Conservation (phyloP, 2,797 vertebrate species). For the Gallinago stenura region DNA sequence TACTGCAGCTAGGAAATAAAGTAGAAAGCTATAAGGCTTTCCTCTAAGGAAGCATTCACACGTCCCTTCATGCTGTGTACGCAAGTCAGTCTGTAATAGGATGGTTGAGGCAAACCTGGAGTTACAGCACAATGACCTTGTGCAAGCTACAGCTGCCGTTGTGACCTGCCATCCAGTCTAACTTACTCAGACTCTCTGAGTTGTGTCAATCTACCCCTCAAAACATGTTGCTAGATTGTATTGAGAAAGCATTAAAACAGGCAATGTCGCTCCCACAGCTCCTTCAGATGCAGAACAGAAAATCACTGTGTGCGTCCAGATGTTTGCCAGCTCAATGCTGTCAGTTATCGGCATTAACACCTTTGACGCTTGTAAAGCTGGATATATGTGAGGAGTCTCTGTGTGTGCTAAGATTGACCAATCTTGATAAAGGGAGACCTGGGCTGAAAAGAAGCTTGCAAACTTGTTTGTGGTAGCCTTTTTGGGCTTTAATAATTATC, state of each 20-base stretch:
- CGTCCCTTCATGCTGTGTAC: neutral
- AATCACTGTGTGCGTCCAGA: neutral
- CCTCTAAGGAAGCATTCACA: neutral
- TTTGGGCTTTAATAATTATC: neutral
- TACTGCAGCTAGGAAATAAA: neutral
- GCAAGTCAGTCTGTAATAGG: neutral
- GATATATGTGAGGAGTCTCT: neutral
- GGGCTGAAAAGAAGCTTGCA: neutral
- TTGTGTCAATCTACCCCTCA: neutral
- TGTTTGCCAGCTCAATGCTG: neutral
- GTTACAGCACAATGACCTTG: neutral
- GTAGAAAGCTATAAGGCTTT: neutral
- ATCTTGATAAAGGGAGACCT: neutral
- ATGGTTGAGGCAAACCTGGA: neutral
- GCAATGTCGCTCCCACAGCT: neutral
- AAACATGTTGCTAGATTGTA: neutral
- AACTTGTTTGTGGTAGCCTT: neutral
- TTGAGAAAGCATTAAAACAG: neutral
- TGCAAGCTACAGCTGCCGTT: neutral
- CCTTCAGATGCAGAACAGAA: neutral
- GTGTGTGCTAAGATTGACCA: neutral
- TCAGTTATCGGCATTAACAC: neutral
- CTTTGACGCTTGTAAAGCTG: neutral
- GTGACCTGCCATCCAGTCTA: neutral
- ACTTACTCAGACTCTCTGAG: neutral